These are phyloP conservation scores for Euclidia mi DNA, from an alignment of 2,888 invertebrate species.

Conservation along the genomic window DNA sequence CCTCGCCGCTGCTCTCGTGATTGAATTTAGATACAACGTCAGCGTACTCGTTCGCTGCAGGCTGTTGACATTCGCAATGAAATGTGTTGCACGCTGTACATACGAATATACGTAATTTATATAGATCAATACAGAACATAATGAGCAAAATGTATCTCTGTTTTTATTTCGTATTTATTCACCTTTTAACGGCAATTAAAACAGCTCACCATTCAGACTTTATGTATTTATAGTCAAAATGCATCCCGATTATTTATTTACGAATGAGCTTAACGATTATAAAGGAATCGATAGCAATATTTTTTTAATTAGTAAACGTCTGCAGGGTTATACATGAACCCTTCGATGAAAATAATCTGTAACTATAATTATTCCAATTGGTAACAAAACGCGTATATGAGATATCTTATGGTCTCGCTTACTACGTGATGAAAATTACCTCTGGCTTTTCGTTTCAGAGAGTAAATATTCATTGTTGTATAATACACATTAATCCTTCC, in stretches of 20 bases:
- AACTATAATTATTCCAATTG: too few species aligned
- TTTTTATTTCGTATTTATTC: constrained; percentile 37
- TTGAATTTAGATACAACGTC: constrained; percentile 16
- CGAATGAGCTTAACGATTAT: too few species aligned
- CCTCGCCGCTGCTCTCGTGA: constrained; percentile 15
- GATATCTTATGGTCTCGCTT: not conserved
- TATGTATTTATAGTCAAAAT: constrained; percentile 22
- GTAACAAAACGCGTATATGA: too few species aligned
- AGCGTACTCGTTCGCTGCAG: constrained; percentile 4
- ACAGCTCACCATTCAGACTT: constrained; percentile 29
- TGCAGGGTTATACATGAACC: too few species aligned
- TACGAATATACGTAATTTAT: constrained; percentile 11
- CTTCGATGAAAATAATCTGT: too few species aligned
- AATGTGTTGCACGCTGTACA: constrained; percentile 18
- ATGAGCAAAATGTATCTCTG: constrained; percentile 22
- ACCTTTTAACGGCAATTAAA: constrained; percentile 48
- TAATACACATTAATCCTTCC: constrained; percentile 36
- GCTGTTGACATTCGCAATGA: constrained; percentile 30
- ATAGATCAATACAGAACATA: constrained; percentile 20
- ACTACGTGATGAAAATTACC: not conserved
- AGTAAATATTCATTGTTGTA: constrained; percentile 2
- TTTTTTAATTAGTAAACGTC: too few species aligned
- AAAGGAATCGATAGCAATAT: too few species aligned
- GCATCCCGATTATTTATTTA: constrained; percentile 36
- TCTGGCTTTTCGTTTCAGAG: not conserved